Evolutionary conservation across 1,140 invertebrate genomes (phyloP), one percentile per base, ranked within the genome.

Genomic region (Berghia stephanieae): DNA sequence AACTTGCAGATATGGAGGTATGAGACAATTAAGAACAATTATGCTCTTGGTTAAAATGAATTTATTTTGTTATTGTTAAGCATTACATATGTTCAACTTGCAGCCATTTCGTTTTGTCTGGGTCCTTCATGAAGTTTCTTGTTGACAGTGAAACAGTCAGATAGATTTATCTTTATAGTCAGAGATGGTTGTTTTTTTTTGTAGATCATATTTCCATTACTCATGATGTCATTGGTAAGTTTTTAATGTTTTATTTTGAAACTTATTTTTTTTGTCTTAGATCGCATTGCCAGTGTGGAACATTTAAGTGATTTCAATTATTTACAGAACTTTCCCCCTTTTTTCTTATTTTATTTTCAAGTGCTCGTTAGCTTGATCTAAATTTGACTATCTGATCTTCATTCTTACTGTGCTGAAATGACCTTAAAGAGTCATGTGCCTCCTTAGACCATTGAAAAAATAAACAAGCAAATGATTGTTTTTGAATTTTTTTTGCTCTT

Each of bases 1-100:
- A 82, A 49, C 75, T 87, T 3, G 80, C 83, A 43, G 77, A 84
- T 34, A 87, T 87, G 85, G 84, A 87, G 84, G 86, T 87, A 46
- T 63, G 74, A n/a, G n/a, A n/a, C n/a, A n/a, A n/a, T n/a, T n/a
- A n/a, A n/a, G n/a, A n/a, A n/a, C n/a, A n/a, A n/a, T n/a, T n/a
- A n/a, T n/a, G n/a, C n/a, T n/a, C n/a, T n/a, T n/a, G n/a, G n/a
- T n/a, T n/a, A n/a, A n/a, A n/a, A n/a, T n/a, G n/a, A n/a, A n/a
- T n/a, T n/a, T n/a, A n/a, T n/a, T n/a, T n/a, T n/a, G n/a, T n/a
- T n/a, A n/a, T n/a, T n/a, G n/a, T n/a, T n/a, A n/a, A n/a, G n/a
- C n/a, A n/a, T n/a, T n/a, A n/a, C n/a, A n/a, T n/a, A n/a, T n/a
- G n/a, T n/a, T n/a, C n/a, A n/a, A n/a, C n/a, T n/a, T n/a, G n/a